Evolutionary conservation across 1,140 invertebrate genomes (phyloP).

Genomic region (Drosophila equinoxialis): DNA sequence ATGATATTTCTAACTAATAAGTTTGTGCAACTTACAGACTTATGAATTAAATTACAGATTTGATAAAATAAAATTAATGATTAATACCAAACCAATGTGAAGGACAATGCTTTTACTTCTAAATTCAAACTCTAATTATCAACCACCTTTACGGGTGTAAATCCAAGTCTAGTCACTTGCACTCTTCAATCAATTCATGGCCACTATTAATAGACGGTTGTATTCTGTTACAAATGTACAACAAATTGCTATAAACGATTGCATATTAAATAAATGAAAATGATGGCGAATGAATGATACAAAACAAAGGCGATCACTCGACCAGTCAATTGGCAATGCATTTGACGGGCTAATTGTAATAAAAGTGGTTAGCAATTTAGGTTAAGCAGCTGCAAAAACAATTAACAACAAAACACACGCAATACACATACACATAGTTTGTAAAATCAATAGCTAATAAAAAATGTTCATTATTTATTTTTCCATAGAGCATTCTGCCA

Average conservation of each 20-base stretch:
- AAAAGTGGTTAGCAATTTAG: conserved; percentile 56
- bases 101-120: too few species aligned
- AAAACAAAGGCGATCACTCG: conserved; percentile 35
- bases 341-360: conserved; percentile 59
- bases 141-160: too few species aligned
- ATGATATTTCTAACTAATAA: too few species aligned
- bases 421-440: too few species aligned
- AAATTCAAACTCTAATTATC: too few species aligned
- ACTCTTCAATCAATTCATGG: too few species aligned
- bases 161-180: too few species aligned
- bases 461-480: not conserved
- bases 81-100: too few species aligned
- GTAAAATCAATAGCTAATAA: conserved; percentile 9
- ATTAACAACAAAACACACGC: conserved; percentile 36
- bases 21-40: too few species aligned
- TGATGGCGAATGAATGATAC: conserved; percentile 8
- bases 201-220: too few species aligned
- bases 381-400: conserved; percentile 60
- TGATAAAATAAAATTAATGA: too few species aligned
- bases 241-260: conserved; percentile 24
- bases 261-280: conserved; percentile 20
- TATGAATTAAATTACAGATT: too few species aligned
- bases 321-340: conserved; percentile 41
- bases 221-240: conserved; percentile 1
- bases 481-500: conserved; percentile 55